Conservation (phyloP, 1,140 invertebrate genomes). For the Hyposmocoma kahamanoa region DNA sequence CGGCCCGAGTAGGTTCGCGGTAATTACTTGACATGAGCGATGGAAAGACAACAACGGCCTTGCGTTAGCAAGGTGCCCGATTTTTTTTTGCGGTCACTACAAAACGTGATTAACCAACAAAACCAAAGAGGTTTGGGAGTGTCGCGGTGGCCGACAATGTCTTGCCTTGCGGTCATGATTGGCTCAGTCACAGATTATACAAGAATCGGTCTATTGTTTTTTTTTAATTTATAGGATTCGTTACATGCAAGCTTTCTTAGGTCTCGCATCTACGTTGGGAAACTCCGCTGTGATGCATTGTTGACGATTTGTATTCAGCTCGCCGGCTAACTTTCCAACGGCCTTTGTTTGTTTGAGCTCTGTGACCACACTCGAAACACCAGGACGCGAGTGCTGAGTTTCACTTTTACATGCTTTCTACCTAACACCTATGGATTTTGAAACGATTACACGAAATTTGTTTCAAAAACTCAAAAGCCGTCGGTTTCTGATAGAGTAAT, state of each 20-base stretch:
- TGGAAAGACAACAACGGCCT: constrained; percentile 39
- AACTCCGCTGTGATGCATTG: constrained; percentile 51
- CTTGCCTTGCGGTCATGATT: background rate
- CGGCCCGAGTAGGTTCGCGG: constrained; percentile 18
- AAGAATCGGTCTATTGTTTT: background rate
- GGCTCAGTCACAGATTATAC: background rate
- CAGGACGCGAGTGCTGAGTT: constrained; percentile 9
- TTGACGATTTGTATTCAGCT: constrained; percentile 60
- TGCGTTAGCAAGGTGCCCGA: constrained; percentile 46
- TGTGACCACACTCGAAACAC: too few relatives aligned
- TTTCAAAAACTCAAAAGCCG: too few relatives aligned
- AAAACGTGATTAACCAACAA: background rate
- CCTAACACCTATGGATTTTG: too few relatives aligned
- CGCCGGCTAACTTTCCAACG: constrained; percentile 53
- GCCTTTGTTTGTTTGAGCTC: constrained; percentile 52
- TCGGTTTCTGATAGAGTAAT: too few relatives aligned
- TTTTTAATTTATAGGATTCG: constrained; percentile 4
- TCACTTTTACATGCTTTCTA: background rate
- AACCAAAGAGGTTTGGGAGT: background rate
- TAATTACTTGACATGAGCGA: constrained; percentile 43
- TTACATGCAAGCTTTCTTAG: constrained; percentile 35
- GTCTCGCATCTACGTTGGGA: constrained; percentile 35
- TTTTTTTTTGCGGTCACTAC: constrained; percentile 54
- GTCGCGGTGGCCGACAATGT: background rate
- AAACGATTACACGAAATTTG: too few relatives aligned